Conservation (phyloP, 1,140 invertebrate genomes). For the Drosophila rhopaloa region DNA sequence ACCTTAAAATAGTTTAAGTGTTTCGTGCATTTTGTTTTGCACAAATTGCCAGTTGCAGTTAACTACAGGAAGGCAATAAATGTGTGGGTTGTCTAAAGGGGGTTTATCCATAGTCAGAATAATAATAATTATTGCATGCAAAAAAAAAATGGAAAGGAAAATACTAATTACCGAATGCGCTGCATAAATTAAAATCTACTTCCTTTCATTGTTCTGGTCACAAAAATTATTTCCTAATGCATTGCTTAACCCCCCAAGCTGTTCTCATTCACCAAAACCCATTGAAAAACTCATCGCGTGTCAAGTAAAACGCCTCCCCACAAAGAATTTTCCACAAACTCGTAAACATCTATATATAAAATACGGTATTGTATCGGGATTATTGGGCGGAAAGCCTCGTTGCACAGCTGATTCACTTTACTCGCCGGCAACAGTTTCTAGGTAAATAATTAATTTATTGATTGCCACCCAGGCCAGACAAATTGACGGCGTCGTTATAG, state of each 20-base stretch:
- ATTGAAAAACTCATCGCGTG: slow-evolving; percentile 49
- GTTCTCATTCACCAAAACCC: slow-evolving; percentile 8
- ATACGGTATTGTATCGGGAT: slow-evolving; percentile 6
- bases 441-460: slow-evolving; percentile 68
- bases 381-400: slow-evolving; percentile 27
- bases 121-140: slow-evolving; percentile 55
- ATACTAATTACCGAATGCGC: slow-evolving; percentile 18
- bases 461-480: slow-evolving; percentile 60
- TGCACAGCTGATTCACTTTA: slow-evolving; percentile 65
- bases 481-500: slow-evolving; percentile 49
- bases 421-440: slow-evolving; percentile 38
- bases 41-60: slow-evolving; percentile 29
- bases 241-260: neutral
- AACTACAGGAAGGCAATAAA: slow-evolving; percentile 6
- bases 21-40: slow-evolving; percentile 38
- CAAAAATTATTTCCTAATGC: slow-evolving; percentile 2
- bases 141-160: neutral
- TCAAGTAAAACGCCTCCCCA: slow-evolving; percentile 15
- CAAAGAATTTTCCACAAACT: slow-evolving; percentile 14
- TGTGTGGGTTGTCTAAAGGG: neutral
- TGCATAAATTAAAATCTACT: slow-evolving; percentile 12
- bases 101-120: slow-evolving; percentile 28
- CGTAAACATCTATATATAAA: slow-evolving; percentile 32
- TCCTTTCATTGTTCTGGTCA: slow-evolving; percentile 26
- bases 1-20: slow-evolving; percentile 13